phyloP scores from a whole-genome alignment of 2,113 vertebrate genomes.

The Aegotheles bennettii region DNA sequence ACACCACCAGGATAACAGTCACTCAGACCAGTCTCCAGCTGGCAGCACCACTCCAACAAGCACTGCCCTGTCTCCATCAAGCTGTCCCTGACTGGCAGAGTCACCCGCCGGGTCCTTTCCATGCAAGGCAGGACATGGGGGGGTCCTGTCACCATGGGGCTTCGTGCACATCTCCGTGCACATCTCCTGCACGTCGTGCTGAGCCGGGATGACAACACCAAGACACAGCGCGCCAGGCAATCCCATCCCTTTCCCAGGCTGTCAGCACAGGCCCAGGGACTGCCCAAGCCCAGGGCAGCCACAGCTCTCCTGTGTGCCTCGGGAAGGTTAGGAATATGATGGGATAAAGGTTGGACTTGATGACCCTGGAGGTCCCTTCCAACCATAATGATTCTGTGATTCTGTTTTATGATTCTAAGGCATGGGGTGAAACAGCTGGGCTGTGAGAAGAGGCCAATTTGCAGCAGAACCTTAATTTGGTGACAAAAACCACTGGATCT shows the following conservation, averaged over 20 bases:
- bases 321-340: too few species aligned
- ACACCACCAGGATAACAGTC: not conserved
- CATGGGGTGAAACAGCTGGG: fast-evolving
- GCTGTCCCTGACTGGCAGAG: not conserved
- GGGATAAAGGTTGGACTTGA: too few species aligned
- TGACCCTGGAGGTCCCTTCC: too few species aligned
- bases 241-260: not conserved
- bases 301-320: not conserved
- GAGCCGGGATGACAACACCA: not conserved
- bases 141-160: not conserved
- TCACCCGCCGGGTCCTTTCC: not conserved
- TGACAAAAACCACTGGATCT: not conserved
- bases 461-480: not conserved
- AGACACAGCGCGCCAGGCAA: fast-evolving
- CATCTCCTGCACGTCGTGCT: fast-evolving
- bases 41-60: not conserved
- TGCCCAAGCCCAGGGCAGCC: fast-evolving
- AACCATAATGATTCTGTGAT: too few species aligned
- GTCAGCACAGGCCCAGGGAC: not conserved
- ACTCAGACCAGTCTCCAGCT: not conserved
- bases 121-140: fast-evolving
- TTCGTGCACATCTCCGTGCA: fast-evolving
- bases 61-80: fast-evolving
- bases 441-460: not conserved
- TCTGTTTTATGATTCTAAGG: too few species aligned